phyloP scores from a whole-genome alignment of 2,888 invertebrate species.

The Ichneumoninae sp. region DNA sequence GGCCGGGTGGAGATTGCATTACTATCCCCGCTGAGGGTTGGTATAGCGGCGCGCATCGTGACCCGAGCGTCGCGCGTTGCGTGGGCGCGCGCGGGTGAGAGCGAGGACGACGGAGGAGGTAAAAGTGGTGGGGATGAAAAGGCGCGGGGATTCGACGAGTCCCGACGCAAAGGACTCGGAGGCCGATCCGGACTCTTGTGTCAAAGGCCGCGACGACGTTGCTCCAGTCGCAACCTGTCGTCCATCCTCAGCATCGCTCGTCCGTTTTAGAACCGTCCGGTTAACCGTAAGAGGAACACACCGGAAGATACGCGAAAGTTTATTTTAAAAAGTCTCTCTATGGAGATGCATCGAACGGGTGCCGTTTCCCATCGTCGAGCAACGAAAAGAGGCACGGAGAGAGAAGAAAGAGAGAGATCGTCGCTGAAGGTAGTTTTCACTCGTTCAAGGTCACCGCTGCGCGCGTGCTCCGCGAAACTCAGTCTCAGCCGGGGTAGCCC shows the following conservation, averaged over 20 bases:
- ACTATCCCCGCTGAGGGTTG: constrained; percentile 1
- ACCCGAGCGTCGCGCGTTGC: constrained; percentile 11
- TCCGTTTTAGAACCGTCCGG: neutral
- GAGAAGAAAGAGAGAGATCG: constrained; percentile 36
- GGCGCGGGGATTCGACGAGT: constrained; percentile 32
- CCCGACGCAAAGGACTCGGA: constrained; percentile 32
- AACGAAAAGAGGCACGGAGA: neutral
- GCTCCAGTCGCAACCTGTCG: constrained; percentile 50
- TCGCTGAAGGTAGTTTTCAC: constrained; percentile 61
- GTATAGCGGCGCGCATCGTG: constrained; percentile 23
- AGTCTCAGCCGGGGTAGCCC: constrained; percentile 9
- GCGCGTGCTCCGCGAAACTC: constrained; percentile 62
- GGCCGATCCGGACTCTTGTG: constrained; percentile 52
- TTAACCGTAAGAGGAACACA: neutral
- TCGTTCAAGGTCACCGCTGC: constrained; percentile 71
- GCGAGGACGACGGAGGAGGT: neutral
- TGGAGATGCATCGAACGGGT: neutral
- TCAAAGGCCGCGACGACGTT: constrained; percentile 60
- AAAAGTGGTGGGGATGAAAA: neutral
- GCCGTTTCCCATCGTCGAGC: neutral
- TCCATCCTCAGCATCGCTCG: constrained; percentile 20
- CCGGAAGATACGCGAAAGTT: constrained; percentile 2
- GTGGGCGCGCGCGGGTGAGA: neutral
- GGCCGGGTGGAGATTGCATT: constrained; percentile 29
- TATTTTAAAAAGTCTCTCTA: neutral